Evolutionary conservation across 2,113 vertebrate species (phyloP).

Genomic region (Myocastor coypus): DNA sequence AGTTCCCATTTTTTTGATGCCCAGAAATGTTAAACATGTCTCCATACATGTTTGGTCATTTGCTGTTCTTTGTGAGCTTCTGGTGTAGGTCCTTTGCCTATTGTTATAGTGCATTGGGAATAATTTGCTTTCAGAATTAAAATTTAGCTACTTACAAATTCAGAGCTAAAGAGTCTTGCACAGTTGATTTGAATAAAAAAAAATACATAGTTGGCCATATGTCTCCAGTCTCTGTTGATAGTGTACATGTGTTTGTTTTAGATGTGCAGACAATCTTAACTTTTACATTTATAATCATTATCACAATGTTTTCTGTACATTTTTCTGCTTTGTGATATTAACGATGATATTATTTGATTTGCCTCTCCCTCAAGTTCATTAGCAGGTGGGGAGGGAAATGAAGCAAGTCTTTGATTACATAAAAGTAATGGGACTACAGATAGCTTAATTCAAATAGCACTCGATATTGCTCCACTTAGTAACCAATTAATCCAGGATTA

Average conservation of each 20-base stretch:
- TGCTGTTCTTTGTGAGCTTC: neutral
- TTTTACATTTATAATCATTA: neutral
- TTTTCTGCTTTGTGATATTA: conserved; percentile 22
- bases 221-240: neutral
- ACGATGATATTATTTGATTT: neutral
- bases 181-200: conserved; percentile 41
- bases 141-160: conserved; percentile 32
- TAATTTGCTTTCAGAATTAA: conserved; percentile 12
- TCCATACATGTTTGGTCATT: neutral
- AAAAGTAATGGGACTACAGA: neutral
- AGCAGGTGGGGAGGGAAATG: neutral
- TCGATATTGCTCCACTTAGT: neutral
- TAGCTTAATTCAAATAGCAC: neutral
- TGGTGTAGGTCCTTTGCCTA: neutral
- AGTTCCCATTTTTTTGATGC: neutral
- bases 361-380: neutral
- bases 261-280: neutral
- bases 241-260: neutral
- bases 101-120: neutral
- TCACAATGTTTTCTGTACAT: neutral
- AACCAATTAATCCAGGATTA: neutral
- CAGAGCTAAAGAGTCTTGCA: conserved; percentile 11
- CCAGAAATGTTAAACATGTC: neutral
- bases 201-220: neutral
- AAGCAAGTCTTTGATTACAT: neutral